Conservation (phyloP, 2,113 vertebrate genomes). For the Megaleporinus macrocephalus region DNA sequence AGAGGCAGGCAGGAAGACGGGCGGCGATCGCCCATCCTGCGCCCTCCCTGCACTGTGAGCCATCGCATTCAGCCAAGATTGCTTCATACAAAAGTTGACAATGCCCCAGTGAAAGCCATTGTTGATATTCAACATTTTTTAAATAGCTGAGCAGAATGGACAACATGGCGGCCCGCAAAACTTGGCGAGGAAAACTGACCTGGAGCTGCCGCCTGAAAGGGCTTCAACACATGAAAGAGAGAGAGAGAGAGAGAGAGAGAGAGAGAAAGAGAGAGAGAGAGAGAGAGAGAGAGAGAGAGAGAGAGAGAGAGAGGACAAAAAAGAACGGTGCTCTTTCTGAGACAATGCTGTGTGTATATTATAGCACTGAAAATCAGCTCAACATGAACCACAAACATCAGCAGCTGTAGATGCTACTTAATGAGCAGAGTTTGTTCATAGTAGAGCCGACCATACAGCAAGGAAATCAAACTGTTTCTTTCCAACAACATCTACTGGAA, state of each 20-base stretch:
- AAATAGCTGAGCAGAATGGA: slow-evolving; percentile 98
- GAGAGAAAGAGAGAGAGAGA: slow-evolving; percentile 60
- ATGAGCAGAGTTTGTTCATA: background rate
- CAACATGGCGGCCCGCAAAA: slow-evolving; percentile 95
- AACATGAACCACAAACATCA: background rate
- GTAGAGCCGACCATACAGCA: background rate
- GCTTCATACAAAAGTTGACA: slow-evolving; percentile 99
- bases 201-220: slow-evolving; percentile 85
- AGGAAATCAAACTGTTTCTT: background rate
- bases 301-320: slow-evolving; percentile 16
- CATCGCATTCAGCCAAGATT: slow-evolving; percentile 98
- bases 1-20: slow-evolving; percentile 59
- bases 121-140: slow-evolving; percentile 99
- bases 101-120: slow-evolving; percentile 95
- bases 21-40: slow-evolving; percentile 64
- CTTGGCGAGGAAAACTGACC: slow-evolving; percentile 92
- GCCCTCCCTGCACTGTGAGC: slow-evolving; percentile 80
- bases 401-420: background rate
- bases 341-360: background rate
- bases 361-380: background rate
- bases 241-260: slow-evolving; percentile 59
- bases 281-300: slow-evolving; percentile 60
- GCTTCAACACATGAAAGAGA: slow-evolving; percentile 62
- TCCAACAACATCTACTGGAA: background rate
- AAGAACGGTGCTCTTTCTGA: background rate